Evolutionary conservation across 2,113 vertebrate species (phyloP).

Genomic region (Seriola dumerili): DNA sequence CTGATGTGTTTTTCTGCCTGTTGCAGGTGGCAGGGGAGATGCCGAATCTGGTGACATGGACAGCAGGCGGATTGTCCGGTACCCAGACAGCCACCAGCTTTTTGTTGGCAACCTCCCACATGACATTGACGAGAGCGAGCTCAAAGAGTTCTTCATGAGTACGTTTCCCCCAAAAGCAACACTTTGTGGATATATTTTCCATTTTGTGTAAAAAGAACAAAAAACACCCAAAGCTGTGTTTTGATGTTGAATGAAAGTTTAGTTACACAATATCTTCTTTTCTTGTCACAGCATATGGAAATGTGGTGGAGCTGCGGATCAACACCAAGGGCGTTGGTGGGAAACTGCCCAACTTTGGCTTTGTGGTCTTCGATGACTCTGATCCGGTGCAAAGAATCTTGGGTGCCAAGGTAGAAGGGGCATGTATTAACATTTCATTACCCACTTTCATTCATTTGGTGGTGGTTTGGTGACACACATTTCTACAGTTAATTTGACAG

Average conservation of each 20-base stretch:
- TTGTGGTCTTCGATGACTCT: constrained; percentile 97
- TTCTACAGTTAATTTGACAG: not conserved
- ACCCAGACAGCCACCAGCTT: constrained; percentile 96
- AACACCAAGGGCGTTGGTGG: constrained; percentile 98
- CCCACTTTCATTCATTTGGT: constrained; percentile 72
- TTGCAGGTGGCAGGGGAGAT: constrained; percentile 88
- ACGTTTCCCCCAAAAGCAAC: constrained; percentile 63
- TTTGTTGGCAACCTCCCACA: constrained; percentile 96
- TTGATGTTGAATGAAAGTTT: not conserved
- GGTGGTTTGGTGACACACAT: constrained; percentile 62
- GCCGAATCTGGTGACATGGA: constrained; percentile 91
- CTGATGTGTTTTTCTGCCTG: not conserved
- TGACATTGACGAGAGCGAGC: constrained; percentile 94
- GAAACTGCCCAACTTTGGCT: constrained; percentile 98
- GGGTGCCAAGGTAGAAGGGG: constrained; percentile 94
- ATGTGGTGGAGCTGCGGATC: constrained; percentile 96
- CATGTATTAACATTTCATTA: constrained; percentile 78
- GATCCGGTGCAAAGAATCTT: constrained; percentile 97
- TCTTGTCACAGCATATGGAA: constrained; percentile 89
- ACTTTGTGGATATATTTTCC: not conserved
- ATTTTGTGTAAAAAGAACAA: not conserved
- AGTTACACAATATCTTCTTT: not conserved
- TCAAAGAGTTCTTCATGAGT: constrained; percentile 98
- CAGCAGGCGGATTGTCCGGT: constrained; percentile 90
- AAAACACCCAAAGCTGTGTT: not conserved